Conservation (phyloP, 2,888 invertebrate genomes). For the Alloplasta piceator region DNA sequence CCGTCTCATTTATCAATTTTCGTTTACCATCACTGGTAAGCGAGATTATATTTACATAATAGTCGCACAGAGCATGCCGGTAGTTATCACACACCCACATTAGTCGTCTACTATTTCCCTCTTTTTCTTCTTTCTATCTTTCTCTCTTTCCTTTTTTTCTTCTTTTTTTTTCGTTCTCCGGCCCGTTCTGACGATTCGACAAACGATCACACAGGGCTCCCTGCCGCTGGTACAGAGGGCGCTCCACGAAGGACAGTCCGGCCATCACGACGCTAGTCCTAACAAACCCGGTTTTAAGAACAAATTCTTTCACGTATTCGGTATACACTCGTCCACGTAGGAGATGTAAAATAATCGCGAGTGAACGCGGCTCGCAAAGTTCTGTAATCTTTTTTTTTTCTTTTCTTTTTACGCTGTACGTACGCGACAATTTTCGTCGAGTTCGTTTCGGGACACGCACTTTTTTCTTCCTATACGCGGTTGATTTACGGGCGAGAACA, state of each 20-base stretch:
- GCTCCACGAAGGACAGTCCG: conserved; percentile 86
- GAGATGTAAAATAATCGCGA: conserved; percentile 42
- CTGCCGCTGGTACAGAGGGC: conserved; percentile 87
- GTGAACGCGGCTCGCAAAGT: not conserved
- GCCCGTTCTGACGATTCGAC: conserved; percentile 79
- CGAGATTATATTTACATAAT: conserved; percentile 58
- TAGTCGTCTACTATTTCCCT: conserved; percentile 81
- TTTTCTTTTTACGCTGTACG: conserved; percentile 20
- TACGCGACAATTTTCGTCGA: conserved; percentile 6
- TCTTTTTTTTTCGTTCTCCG: conserved; percentile 83
- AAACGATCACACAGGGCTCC: conserved; percentile 84
- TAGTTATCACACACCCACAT: conserved; percentile 68
- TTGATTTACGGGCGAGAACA: conserved; percentile 7
- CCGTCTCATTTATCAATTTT: conserved; percentile 39
- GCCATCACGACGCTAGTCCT: conserved; percentile 84
- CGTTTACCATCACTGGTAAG: conserved; percentile 52
- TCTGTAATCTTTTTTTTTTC: conserved; percentile 19
- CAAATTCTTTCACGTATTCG: conserved; percentile 93
- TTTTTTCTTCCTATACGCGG: not conserved
- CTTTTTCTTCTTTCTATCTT: conserved; percentile 78
- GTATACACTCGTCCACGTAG: conserved; percentile 88
- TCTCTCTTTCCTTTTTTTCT: conserved; percentile 76
- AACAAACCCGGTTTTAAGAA: conserved; percentile 91
- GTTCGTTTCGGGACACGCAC: conserved; percentile 28
- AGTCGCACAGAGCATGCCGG: conserved; percentile 71